Base-by-base conservation (phyloP, 2,888 invertebrate genomes). In the Calliphora vomitoria region DNA sequence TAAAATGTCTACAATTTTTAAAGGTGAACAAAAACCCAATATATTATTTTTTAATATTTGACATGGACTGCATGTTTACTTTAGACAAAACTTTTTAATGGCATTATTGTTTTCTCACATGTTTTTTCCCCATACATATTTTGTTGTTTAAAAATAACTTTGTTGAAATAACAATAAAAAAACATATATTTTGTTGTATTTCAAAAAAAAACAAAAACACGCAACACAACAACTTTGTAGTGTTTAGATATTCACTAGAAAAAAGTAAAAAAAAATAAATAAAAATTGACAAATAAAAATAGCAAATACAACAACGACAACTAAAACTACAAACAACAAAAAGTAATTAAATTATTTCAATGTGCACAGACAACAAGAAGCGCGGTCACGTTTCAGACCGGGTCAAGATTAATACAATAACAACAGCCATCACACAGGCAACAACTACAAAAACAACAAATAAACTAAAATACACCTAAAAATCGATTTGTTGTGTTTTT, bases 311-410 rank as follows among this genome's bases (percentile, higher is more conserved):
- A 58, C 55, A 83, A 47, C n/a, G n/a, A n/a, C n/a, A n/a, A n/a
- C n/a, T n/a, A n/a, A n/a, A n/a, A n/a, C 11, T 13, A 25, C n/a
- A 50, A 25, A 66, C 25, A 66, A 25, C 58, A 55, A 80, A 60
- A 85, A 83, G 75, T 87, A 87, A 87, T 85, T 85, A 60, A 87
- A 85, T 85, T 87, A 87, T 87, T 87, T 85, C 76, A 82, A 85
- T 71, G 81, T 69, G 60, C 58, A 69, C 47, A 85, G 50, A 78
- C 79, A 80, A 69, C 25, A 85, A 74, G 72, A 81, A 74, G 69
- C 62, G 81, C 75, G 82, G 86, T 83, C 86, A 86, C 86, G 84
- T 86, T 86, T 86, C 53, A 81, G 76, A 82, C 83, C 88, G 79
- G 86, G 86, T 86, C 84, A 86, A 86, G 86, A 88, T 85, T 85